Conservation (phyloP, 2,888 invertebrate species). For the Thymelicus sylvestris region DNA sequence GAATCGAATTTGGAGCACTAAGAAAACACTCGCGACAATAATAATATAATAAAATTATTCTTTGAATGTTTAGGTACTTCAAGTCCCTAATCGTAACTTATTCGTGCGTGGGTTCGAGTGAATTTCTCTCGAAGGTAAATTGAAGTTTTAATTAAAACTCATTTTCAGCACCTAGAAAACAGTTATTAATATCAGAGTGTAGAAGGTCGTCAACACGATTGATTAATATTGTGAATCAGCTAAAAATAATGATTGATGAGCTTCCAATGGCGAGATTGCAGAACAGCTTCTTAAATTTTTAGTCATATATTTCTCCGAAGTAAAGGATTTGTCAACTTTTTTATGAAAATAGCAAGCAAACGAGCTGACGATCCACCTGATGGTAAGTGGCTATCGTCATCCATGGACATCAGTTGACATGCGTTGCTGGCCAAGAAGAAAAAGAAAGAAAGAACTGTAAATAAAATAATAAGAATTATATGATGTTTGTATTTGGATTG, state of each 20-base stretch:
- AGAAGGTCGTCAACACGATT: conserved; percentile 23
- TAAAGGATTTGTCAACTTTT: not conserved
- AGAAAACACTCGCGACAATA: too few relatives aligned
- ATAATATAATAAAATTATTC: too few relatives aligned
- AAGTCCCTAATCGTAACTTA: not conserved
- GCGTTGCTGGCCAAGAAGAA: too few relatives aligned
- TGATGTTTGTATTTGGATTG: too few relatives aligned
- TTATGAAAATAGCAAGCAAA: too few relatives aligned
- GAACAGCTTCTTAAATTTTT: conserved; percentile 11
- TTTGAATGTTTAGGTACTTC: not conserved
- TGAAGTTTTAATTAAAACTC: conserved; percentile 37
- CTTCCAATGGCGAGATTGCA: not conserved
- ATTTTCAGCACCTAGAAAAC: conserved; percentile 30
- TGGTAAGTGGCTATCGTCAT: too few relatives aligned
- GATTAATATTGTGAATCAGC: conserved; percentile 33
- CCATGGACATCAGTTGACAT: too few relatives aligned
- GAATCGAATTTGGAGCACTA: too few relatives aligned
- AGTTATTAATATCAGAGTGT: conserved; percentile 14
- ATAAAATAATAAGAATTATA: too few relatives aligned
- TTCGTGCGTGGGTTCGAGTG: conserved; percentile 13
- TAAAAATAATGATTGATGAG: conserved; percentile 31
- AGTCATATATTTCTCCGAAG: not conserved
- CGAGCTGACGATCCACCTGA: too few relatives aligned
- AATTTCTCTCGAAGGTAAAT: conserved; percentile 30
- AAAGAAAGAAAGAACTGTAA: too few relatives aligned